Base-by-base conservation (phyloP, 2,797 vertebrate species). In the Scolopax bukidnonensis region DNA sequence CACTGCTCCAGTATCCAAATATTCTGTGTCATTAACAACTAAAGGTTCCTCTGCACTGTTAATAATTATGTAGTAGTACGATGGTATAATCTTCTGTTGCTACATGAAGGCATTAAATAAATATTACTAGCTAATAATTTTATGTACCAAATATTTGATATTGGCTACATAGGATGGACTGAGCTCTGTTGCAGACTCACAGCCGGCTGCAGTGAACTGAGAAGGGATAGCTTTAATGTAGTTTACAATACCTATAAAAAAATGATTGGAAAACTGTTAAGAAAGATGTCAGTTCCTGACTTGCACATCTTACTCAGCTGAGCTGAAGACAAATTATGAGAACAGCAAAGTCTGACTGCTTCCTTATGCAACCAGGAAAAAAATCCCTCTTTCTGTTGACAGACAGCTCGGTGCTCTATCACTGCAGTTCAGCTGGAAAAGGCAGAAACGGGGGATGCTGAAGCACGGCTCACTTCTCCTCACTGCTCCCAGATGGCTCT, bases 261-360 rank as follows among this genome's bases (percentile, higher is more conserved):
- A 90, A 69, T 61, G 51, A 64, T 47, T 65, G 32, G 48, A 90
- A 93, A 96, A 76, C 33, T 59, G 53, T 14, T 83, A 81, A 57
- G 32, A 91, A 80, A 84, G 16, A 45, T 57, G 38, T 88, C 74
- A 3, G 11, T 56, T 84, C 43, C 51, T n/a, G 54, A 59, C 30
- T 80, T 50, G n/a, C 36, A 91, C 25, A 41, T 65, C 53, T 75
- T 78, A 93, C 83, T 88, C 74, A 64, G 40, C 63, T 41, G 74
- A 73, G 33, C 40, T 78, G 18, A 43, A 84, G 54, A 96, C 33
- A 92, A 95, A 94, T 79, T 68, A 70, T 2, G 4, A 63, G 65
- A 81, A 74, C 70, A 85, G 79, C 50, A 51, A 93, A 33, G 68
- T 90, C 74, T 90, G 87, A 92, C 79, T 74, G 59, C 81, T 94